Base-by-base conservation (phyloP, 2,113 vertebrate species). In the Cranoglanis bouderius region DNA sequence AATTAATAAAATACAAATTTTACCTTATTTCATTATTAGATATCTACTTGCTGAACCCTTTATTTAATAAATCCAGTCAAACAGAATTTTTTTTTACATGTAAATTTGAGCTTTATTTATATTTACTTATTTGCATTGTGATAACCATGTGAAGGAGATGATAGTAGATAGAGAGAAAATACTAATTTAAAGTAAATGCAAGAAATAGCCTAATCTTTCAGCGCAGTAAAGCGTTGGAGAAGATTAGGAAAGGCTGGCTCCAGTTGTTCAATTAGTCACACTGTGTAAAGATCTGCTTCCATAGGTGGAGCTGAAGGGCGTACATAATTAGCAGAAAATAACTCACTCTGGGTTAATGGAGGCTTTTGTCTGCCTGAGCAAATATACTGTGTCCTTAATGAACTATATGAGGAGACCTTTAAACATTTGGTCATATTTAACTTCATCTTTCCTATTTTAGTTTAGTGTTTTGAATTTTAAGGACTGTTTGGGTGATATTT, bases 281-380 rank as follows among this genome's bases (percentile, higher is more conserved):
- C 75, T 80, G 40, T 65, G 59, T 63, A 80, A 63, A 87, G 74
- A 80, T 43, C 74, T 61, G 57, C 51, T 61, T 80, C 75, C 43
- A 80, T 87, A 87, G 85, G 85, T 80, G 85, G 85, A 81, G 81
- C 67, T 59, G 51, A 84, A 32, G 81, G 65, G 67, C 53, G 67
- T 49, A 67, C 53, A 77, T 35, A 84, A 84, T 61, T 12, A 84
- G 87, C 81, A 82, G 80, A 88, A 74, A 82, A 83, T 88, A 32
- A 74, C 61, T 83, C 87, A 49, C 35, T 88, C 63, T 51, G 9
- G 80, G 63, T 88, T 46, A 75, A 88, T 46, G 6, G 51, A 61
- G 51, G 38, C 67, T 88, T 88, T 72, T 83, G 49, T 61, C 29
- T 21, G 84, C 18, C 43, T 83, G 78, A 46, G 29, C 57, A 67